Evolutionary conservation across 2,113 vertebrate species (phyloP), one percentile per base, ranked within the genome.

Genomic region (Cyprinodon tularosa): DNA sequence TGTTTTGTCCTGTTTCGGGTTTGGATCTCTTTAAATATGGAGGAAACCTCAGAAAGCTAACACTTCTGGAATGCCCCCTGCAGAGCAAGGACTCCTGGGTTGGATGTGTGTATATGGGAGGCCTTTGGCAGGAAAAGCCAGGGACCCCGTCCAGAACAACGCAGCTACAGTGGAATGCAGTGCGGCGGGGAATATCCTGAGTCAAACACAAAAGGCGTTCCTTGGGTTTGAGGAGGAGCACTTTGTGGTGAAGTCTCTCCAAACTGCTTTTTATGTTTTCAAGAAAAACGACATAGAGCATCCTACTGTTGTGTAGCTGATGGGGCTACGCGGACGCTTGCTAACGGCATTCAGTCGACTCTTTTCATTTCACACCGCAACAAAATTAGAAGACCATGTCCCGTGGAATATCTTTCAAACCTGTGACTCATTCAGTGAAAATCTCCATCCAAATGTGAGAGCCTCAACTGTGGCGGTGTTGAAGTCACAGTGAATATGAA

Each of bases 351-450:
- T 67, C 71, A 62, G 76, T 84, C 50, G 66, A 83, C 71, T 88
- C 74, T 74, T 84, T 88, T 91, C 84, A 83, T 87, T 91, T 93
- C 88, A 86, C 86, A 89, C 86, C 88, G 86, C 77, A 83, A 76
- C 86, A 68, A 81, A 90, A 89, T 88, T 86, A 92, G 87, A 89
- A 91, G 90, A 87, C 78, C 86, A 88, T 85, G 91, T 93, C 90
- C 86, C 88, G 76, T 87, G 87, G 87, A 93, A 89, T 86, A 87
- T 89, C 86, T 90, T 80, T 87, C 88, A 89, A 89, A 90, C 88
- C 87, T 91, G 91, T 93, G 90, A 93, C 88, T 93, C 91, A 93
- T 90, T 94, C 89, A 91, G 89, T 88, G 90, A 94, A 92, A 92
- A 89, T 89, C 85, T 88, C 84, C 38, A 88, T 92, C 86, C 83